Evolutionary conservation across 2,113 vertebrate genomes (phyloP), one percentile per base, ranked within the genome.

Genomic region (Struthio camelus): DNA sequence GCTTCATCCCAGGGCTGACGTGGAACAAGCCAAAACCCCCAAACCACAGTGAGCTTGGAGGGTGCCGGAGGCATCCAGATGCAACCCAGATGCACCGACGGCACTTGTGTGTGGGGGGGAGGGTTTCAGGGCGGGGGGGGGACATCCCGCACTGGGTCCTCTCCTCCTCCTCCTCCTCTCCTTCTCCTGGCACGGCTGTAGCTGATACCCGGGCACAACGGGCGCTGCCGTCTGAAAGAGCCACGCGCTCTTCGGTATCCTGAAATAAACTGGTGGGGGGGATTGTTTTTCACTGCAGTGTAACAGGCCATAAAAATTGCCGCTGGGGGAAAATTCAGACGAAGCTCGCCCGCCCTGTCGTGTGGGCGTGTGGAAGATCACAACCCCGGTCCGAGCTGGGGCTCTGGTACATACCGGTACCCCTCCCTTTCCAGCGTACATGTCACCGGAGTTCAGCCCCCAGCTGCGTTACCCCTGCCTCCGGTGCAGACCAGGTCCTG

Each of bases 351-450:
- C 64, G 36, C 11, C 30, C 56, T 95, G 59, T 88, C 59, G 64
- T 2, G 0, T 64, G 13, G 51, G 76, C 24, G 24, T 69, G 42
- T 88, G 71, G 23, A 80, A 72, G 62, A 77, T 61, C 19, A 62
- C 53, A 72, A 27, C 53, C 73, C 56, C 44, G 38, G 32, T 36
- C 17, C 38, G 28, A 85, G 59, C 2, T 5, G 59, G 83, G 15
- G 11, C 11, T 23, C 64, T 34, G 36, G 88, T 70, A 30, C 7
- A 8, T 18, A 50, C 15, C 38, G 40, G 27, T n/a, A n/a, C 17
- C 14, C 66, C 22, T 40, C 10, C 16, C 46, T 62, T 17, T 78
- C 54, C 30, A 61, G 58, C 0, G 1, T 9, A 20, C 0, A 0
- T 58, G 20, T 70, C 67, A 40, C 12, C 56, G 53, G 28, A 77